phyloP scores from a whole-genome alignment of 2,113 vertebrate genomes.

The Ornithorhynchus anatinus region DNA sequence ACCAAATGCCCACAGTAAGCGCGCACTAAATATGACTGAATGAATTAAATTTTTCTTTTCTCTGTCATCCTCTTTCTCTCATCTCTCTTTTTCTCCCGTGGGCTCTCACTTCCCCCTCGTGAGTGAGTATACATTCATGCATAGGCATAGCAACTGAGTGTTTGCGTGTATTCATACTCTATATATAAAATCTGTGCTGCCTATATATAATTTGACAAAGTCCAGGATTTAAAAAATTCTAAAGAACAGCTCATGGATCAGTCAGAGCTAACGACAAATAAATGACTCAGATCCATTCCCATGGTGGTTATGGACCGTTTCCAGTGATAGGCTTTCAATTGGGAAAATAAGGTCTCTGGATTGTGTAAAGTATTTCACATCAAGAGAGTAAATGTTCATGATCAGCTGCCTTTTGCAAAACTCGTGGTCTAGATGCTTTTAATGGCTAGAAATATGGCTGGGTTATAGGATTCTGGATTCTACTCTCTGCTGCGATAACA shows the following conservation, averaged over 20 bases:
- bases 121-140: background rate
- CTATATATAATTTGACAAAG: constrained; percentile 62
- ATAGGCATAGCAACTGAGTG: background rate
- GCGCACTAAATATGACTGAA: background rate
- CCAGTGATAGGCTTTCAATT: constrained; percentile 36
- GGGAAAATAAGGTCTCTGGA: constrained; percentile 35
- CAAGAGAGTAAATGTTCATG: background rate
- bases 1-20: background rate
- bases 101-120: background rate
- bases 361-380: constrained; percentile 48
- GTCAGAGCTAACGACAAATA: constrained; percentile 39
- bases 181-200: constrained; percentile 7
- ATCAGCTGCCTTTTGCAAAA: constrained; percentile 2
- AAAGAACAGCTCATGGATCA: constrained; percentile 59
- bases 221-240: constrained; percentile 40
- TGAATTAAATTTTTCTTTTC: background rate
- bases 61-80: background rate
- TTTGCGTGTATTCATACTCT: constrained; percentile 9
- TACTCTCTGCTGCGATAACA: constrained; percentile 21
- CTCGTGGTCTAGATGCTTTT: constrained; percentile 5
- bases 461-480: background rate
- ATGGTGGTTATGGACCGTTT: constrained; percentile 30
- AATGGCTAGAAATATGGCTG: background rate
- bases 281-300: constrained; percentile 53
- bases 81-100: background rate